Evolutionary conservation across 2,113 vertebrate species (phyloP).

Genomic region (Gymnobelideus leadbeateri): DNA sequence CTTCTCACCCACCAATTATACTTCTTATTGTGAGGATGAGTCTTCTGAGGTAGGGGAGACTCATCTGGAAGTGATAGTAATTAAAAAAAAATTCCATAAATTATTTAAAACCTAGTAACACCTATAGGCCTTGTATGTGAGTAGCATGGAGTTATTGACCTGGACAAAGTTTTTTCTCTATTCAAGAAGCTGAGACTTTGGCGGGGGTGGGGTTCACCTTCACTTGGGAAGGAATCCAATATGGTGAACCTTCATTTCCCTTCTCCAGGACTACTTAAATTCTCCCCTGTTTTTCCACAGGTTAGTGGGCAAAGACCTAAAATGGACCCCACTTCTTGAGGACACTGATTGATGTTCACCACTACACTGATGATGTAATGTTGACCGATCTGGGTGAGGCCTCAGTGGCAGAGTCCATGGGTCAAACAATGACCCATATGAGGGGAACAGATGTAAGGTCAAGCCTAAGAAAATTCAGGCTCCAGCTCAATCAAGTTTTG

Average conservation of each 20-base stretch:
- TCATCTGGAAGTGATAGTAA: neutral
- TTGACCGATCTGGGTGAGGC: neutral
- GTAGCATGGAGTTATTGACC: no score
- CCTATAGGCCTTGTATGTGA: neutral
- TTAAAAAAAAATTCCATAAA: neutral
- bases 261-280: neutral
- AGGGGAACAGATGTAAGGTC: neutral
- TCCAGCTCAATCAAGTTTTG: neutral
- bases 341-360: neutral
- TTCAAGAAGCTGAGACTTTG: neutral
- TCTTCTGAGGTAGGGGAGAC: neutral
- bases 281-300: neutral
- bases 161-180: neutral
- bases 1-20: neutral
- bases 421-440: neutral
- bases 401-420: neutral
- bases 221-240: neutral
- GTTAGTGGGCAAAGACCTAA: neutral
- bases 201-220: no score
- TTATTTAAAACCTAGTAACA: neutral
- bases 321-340: neutral
- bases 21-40: neutral
- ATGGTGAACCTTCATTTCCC: neutral
- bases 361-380: neutral
- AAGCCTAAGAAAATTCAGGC: neutral